These are phyloP conservation scores for Thunnus thynnus DNA, from an alignment of 2,113 vertebrate species.

Conservation along the genomic window DNA sequence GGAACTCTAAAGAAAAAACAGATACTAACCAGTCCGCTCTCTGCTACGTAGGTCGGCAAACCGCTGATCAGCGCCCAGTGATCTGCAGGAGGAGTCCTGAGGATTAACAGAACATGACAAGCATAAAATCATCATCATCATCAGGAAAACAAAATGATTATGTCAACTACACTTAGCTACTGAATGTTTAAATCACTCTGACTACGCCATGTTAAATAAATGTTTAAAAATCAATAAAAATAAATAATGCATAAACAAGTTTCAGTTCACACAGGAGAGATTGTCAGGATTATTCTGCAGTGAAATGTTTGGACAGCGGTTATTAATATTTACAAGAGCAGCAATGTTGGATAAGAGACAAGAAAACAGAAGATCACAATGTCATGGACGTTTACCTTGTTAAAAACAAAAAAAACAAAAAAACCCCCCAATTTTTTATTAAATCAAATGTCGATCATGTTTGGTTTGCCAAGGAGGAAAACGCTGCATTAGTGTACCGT, in stretches of 20 bases:
- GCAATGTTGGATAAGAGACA: background rate
- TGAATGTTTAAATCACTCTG: background rate
- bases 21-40: slow-evolving; percentile 84
- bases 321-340: slow-evolving; percentile 25
- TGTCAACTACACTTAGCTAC: background rate
- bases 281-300: background rate
- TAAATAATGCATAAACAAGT: background rate
- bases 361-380: background rate
- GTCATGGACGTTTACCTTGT: background rate
- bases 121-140: background rate
- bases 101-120: background rate
- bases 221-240: background rate
- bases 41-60: slow-evolving; percentile 86
- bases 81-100: slow-evolving; percentile 82
- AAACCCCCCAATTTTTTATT: background rate
- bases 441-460: background rate
- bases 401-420: too few relatives aligned
- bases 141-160: background rate
- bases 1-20: background rate
- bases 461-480: background rate
- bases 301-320: slow-evolving; percentile 17
- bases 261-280: background rate
- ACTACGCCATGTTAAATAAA: background rate
- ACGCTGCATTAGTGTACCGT: too few relatives aligned
- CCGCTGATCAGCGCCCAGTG: slow-evolving; percentile 87